These are phyloP conservation scores for Myoxocephalus aenaeus DNA, from an alignment of 2,797 vertebrate species.

Conservation along the genomic window DNA sequence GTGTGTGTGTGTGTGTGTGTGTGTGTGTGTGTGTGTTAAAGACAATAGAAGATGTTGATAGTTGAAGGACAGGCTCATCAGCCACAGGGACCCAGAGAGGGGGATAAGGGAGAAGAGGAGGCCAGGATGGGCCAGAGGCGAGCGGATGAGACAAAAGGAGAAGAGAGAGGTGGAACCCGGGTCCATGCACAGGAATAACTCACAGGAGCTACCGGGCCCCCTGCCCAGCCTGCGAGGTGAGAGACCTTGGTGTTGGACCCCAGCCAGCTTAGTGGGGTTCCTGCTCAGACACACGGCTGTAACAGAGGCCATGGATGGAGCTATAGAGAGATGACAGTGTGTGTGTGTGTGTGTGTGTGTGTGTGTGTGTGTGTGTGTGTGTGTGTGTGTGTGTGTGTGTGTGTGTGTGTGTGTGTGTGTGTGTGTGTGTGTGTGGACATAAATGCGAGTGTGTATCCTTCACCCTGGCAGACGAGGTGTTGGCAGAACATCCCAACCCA, in stretches of 20 bases:
- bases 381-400: slow-evolving; percentile 54
- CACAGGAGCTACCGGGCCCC: slow-evolving; percentile 69
- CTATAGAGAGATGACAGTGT: slow-evolving; percentile 67
- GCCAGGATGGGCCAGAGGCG: slow-evolving; percentile 63
- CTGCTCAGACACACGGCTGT: slow-evolving; percentile 68
- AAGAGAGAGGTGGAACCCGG: slow-evolving; percentile 62
- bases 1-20: slow-evolving; percentile 4
- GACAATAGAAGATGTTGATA: slow-evolving; percentile 73
- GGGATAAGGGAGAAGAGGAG: slow-evolving; percentile 69
- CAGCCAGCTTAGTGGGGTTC: slow-evolving; percentile 82
- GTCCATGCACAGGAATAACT: slow-evolving; percentile 79
- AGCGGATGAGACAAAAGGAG: slow-evolving; percentile 69
- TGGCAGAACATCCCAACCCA: slow-evolving; percentile 74
- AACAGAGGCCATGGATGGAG: slow-evolving; percentile 63
- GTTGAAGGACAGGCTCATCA: slow-evolving; percentile 82
- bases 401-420: slow-evolving; percentile 30
- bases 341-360: slow-evolving; percentile 40
- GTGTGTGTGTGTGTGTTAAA: slow-evolving; percentile 55
- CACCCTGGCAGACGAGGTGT: slow-evolving; percentile 78
- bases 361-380: slow-evolving; percentile 28
- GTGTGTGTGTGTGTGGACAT: slow-evolving; percentile 51
- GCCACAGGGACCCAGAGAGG: slow-evolving; percentile 71
- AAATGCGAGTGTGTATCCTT: slow-evolving; percentile 74
- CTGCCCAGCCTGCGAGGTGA: slow-evolving; percentile 79
- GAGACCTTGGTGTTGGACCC: slow-evolving; percentile 82